These are phyloP conservation scores for Xenopus laevis DNA, from an alignment of 2,113 vertebrate genomes.

Conservation along the genomic window DNA sequence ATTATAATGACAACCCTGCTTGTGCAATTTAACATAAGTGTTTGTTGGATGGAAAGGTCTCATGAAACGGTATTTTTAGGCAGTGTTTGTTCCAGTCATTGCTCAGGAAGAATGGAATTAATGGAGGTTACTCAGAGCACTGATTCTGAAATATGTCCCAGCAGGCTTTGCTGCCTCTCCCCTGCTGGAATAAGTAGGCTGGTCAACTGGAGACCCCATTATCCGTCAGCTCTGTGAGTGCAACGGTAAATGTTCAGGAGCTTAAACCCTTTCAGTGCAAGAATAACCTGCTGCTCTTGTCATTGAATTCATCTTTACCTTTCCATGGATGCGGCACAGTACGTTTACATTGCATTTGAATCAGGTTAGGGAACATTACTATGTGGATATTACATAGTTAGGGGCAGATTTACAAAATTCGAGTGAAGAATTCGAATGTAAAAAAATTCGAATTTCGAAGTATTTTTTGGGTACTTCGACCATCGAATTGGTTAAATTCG, in stretches of 20 bases:
- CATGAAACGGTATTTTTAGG: conserved; percentile 33
- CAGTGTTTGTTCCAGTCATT: conserved; percentile 28
- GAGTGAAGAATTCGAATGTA: too few relatives aligned
- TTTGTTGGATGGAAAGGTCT: conserved; percentile 11
- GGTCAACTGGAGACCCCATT: neutral
- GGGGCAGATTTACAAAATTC: too few relatives aligned
- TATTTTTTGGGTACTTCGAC: too few relatives aligned
- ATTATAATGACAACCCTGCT: conserved; percentile 34
- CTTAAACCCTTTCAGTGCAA: neutral
- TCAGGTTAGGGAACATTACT: too few relatives aligned
- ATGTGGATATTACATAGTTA: too few relatives aligned
- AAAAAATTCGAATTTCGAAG: too few relatives aligned
- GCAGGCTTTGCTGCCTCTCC: neutral
- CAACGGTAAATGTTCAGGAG: neutral
- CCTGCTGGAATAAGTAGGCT: neutral
- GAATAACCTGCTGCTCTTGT: neutral
- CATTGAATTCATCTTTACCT: too few relatives aligned
- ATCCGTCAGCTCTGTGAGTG: neutral
- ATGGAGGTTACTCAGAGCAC: conserved; percentile 14
- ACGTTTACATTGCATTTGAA: too few relatives aligned
- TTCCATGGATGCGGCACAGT: too few relatives aligned
- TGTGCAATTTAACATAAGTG: conserved; percentile 18
- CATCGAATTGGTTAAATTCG: too few relatives aligned
- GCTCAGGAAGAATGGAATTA: conserved; percentile 39
- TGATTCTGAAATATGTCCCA: conserved; percentile 17